These are phyloP conservation scores for Leptopilina myrica DNA, from an alignment of 2,888 invertebrate species.

Conservation along the genomic window DNA sequence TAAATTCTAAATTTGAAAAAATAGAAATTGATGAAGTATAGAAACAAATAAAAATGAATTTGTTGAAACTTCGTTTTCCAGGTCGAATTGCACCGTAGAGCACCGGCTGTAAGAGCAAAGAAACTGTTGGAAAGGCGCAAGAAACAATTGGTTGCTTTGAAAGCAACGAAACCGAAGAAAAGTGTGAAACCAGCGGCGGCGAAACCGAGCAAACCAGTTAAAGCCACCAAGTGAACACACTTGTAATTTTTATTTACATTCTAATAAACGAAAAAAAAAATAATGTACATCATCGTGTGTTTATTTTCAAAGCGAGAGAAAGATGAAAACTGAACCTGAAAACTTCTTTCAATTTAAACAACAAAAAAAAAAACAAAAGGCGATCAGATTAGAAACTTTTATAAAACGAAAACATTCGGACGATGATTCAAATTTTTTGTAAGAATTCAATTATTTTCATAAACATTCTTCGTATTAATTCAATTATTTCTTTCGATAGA, in stretches of 20 bases:
- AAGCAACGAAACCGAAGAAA: constrained; percentile 57
- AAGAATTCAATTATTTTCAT: too few species aligned
- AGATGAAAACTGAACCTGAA: too few species aligned
- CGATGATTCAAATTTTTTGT: too few species aligned
- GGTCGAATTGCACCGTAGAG: constrained; percentile 55
- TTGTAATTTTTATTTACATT: constrained; percentile 47
- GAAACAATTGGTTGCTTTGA: constrained; percentile 56
- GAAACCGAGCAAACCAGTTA: constrained; percentile 40
- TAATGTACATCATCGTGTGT: constrained; percentile 46
- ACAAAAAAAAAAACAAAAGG: too few species aligned
- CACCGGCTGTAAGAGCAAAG: constrained; percentile 52
- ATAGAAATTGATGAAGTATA: too few species aligned
- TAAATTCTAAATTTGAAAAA: too few species aligned
- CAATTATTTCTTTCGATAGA: too few species aligned
- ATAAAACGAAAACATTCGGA: too few species aligned
- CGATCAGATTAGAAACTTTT: too few species aligned
- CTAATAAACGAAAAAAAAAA: constrained; percentile 60
- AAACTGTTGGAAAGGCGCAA: constrained; percentile 54
- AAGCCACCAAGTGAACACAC: constrained; percentile 51
- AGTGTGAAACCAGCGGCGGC: constrained; percentile 36
- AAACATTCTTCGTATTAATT: too few species aligned
- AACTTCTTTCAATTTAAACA: too few species aligned
- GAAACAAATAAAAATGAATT: background rate
- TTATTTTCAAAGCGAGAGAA: background rate
- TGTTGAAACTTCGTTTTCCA: constrained; percentile 42